Percentiles rank a stretch among this genome's conserved stretches.
Evolutionary conservation across 2,113 vertebrate genomes (phyloP).

Genomic region (Tringa solitaria): DNA sequence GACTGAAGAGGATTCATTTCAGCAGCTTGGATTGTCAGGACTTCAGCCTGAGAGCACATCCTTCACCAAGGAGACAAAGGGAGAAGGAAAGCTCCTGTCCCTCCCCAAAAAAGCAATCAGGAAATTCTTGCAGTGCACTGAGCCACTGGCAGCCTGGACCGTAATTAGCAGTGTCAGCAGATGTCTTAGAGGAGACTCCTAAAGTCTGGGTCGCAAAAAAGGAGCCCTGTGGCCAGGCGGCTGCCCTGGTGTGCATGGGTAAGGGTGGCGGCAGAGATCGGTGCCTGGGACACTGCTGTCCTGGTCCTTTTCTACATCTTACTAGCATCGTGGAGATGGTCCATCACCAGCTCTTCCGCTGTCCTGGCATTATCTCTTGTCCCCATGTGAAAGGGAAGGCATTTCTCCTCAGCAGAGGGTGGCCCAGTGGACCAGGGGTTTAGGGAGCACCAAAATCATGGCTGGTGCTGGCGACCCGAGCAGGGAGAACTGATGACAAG

Average conservation of each 20-base stretch:
- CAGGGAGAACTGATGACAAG: not conserved
- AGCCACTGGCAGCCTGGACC: not conserved
- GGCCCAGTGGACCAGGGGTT: not conserved
- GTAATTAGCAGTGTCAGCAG: not conserved
- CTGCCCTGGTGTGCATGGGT: not conserved
- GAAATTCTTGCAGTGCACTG: not conserved
- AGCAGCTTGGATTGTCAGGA: slow-evolving; percentile 65
- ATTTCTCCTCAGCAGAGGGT: not conserved
- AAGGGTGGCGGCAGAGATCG: not conserved
- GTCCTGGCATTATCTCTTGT: fast-evolving
- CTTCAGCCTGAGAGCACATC: slow-evolving; percentile 39
- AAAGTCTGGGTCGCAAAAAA: not conserved
- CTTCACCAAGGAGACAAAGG: slow-evolving; percentile 1
- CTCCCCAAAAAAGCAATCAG: slow-evolving; percentile 44
- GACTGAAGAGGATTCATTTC: slow-evolving; percentile 72
- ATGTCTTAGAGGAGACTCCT: not conserved
- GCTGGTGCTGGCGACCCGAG: not conserved
- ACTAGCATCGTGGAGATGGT: fast-evolving
- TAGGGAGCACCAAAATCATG: not conserved
- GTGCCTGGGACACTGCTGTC: fast-evolving
- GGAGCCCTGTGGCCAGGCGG: not conserved
- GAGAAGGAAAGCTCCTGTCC: slow-evolving; percentile 4
- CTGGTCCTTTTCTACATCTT: not conserved
- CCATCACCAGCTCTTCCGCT: not conserved
- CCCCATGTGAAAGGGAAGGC: not conserved